phyloP scores from a whole-genome alignment of 2,113 vertebrate genomes.

The Saccopteryx bilineata region DNA sequence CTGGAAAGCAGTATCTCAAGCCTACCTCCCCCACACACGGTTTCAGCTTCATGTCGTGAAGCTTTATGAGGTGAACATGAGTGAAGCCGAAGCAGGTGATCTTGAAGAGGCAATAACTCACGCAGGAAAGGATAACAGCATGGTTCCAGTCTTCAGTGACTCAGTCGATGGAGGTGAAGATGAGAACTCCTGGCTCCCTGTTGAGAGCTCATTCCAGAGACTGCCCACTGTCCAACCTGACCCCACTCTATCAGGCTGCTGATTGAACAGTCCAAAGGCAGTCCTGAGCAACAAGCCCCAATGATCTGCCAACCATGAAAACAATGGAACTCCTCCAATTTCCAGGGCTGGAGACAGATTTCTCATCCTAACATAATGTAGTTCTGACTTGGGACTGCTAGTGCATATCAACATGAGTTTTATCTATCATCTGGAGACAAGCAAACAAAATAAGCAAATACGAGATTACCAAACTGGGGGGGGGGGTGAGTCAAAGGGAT shows the following conservation, averaged over 20 bases:
- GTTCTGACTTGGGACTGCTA: background rate
- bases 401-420: background rate
- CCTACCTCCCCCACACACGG: background rate
- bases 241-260: background rate
- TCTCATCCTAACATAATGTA: background rate
- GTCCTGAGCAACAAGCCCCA: background rate
- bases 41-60: background rate
- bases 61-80: background rate
- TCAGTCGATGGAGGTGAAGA: background rate
- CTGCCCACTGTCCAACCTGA: background rate
- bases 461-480: background rate
- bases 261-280: background rate
- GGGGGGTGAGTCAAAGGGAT: background rate
- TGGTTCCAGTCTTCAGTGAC: background rate
- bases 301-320: background rate
- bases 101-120: constrained; percentile 1
- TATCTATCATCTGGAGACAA: background rate
- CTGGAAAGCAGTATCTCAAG: constrained; percentile 21
- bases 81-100: background rate
- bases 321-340: background rate
- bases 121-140: background rate
- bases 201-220: background rate
- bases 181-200: background rate
- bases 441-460: constrained; percentile 3
- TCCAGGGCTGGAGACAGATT: background rate